Evolutionary conservation across 2,888 invertebrate species (phyloP).

Genomic region (Cinara cedri): DNA sequence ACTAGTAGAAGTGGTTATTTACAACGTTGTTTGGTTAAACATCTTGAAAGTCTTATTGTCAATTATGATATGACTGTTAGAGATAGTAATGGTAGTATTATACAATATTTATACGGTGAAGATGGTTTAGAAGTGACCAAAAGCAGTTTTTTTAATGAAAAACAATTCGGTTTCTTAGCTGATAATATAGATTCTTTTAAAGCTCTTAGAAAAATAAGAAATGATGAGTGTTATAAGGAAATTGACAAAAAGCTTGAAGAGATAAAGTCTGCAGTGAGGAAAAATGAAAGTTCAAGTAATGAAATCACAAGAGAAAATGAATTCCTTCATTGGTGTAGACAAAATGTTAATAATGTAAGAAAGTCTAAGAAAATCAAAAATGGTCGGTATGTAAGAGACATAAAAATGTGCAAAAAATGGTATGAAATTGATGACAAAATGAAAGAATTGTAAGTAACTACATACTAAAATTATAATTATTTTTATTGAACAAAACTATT

Average conservation of each 20-base stretch:
- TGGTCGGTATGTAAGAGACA: constrained; percentile 69
- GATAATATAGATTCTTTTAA: constrained; percentile 75
- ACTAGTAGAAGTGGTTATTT: constrained; percentile 98
- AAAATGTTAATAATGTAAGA: constrained; percentile 63
- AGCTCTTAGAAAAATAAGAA: constrained; percentile 65
- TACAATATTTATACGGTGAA: constrained; percentile 94
- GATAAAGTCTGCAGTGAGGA: constrained; percentile 63
- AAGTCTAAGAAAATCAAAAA: constrained; percentile 63
- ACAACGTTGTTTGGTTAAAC: constrained; percentile 95
- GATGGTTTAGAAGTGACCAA: constrained; percentile 90
- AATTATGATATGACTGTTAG: constrained; percentile 94
- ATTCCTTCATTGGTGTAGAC: constrained; percentile 60
- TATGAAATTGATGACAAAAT: constrained; percentile 68
- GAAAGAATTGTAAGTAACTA: constrained; percentile 67
- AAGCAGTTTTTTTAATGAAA: constrained; percentile 79
- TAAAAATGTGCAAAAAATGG: constrained; percentile 74
- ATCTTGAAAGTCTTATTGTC: constrained; percentile 92
- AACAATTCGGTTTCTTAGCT: constrained; percentile 81
- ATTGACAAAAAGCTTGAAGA: constrained; percentile 69
- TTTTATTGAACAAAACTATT: background rate
- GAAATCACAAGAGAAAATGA: constrained; percentile 7
- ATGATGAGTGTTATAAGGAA: constrained; percentile 65
- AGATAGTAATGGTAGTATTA: constrained; percentile 89
- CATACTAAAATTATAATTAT: background rate
- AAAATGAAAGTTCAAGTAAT: constrained; percentile 67